These are phyloP conservation scores for Caenorhabditis sp. DNA, from an alignment of 2,888 invertebrate genomes.

Conservation along the genomic window DNA sequence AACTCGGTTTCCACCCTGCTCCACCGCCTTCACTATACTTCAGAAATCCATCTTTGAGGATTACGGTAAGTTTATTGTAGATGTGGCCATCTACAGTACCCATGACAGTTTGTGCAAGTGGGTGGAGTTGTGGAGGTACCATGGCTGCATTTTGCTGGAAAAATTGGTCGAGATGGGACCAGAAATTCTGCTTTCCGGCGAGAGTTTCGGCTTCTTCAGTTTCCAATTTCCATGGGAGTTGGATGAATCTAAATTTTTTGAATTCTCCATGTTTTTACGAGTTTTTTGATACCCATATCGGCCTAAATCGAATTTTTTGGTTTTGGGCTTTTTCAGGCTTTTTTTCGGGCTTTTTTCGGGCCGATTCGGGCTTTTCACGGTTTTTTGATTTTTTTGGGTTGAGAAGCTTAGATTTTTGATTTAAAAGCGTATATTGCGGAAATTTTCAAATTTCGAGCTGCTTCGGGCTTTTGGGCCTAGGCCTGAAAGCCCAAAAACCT, in stretches of 20 bases:
- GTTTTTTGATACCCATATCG: neutral
- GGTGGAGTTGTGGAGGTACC: neutral
- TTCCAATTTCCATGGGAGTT: neutral
- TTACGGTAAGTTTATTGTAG: neutral
- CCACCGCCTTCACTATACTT: neutral
- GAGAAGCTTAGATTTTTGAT: too few species aligned
- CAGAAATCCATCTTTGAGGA: conserved; percentile 3
- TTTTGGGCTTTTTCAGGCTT: too few species aligned
- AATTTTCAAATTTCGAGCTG: too few species aligned
- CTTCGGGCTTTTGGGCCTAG: too few species aligned
- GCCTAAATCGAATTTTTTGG: neutral
- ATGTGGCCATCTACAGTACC: neutral
- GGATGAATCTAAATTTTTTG: neutral
- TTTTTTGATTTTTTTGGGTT: too few species aligned
- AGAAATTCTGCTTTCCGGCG: neutral
- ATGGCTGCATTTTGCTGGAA: too few species aligned
- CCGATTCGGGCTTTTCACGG: too few species aligned
- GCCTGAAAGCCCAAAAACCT: too few species aligned
- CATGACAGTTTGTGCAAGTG: neutral
- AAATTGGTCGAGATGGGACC: neutral
- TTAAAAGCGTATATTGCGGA: too few species aligned
- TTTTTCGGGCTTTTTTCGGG: too few species aligned
- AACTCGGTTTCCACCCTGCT: conserved; percentile 1
- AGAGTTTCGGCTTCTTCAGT: conserved; percentile 13
- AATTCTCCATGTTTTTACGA: too few species aligned